A percentile compares a stretch with the other conserved stretches of the same genome.
These are phyloP conservation scores for Ischnura elegans DNA, from an alignment of 2,888 invertebrate species.

Conservation along the genomic window DNA sequence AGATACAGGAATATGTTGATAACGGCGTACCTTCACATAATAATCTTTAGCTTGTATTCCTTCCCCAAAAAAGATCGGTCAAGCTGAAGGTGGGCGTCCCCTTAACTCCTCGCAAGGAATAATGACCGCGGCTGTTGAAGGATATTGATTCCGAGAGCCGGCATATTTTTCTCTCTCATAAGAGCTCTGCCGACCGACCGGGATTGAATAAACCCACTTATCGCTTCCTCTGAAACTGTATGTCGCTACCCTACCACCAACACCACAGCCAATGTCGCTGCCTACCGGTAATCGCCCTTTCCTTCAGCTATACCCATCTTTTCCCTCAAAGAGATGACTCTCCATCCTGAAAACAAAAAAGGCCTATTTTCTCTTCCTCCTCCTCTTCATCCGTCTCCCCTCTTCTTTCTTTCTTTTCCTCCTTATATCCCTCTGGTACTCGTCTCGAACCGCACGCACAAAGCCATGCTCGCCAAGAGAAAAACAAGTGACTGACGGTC, in stretches of 20 bases:
- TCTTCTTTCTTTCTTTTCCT: neutral
- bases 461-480: neutral
- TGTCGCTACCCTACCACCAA: neutral
- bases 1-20: too few relatives aligned
- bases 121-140: neutral
- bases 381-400: neutral
- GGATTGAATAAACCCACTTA: conserved; percentile 34
- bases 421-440: too few relatives aligned
- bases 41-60: too few relatives aligned
- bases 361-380: conserved; percentile 46
- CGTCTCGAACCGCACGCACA: too few relatives aligned
- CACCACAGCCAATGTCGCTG: conserved; percentile 9
- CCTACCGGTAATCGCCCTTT: conserved; percentile 60
- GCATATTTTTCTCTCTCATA: neutral
- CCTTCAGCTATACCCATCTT: conserved; percentile 38
- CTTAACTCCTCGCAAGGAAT: too few relatives aligned
- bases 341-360: conserved; percentile 40
- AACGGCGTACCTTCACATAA: too few relatives aligned
- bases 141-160: neutral
- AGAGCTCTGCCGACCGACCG: neutral
- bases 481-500: conserved; percentile 39
- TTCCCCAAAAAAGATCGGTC: too few relatives aligned
- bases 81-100: too few relatives aligned
- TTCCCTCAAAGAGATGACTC: conserved; percentile 53
- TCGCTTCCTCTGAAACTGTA: conserved; percentile 35